Evolutionary conservation across 2,113 vertebrate genomes (phyloP).

Genomic region (Otis tarda): DNA sequence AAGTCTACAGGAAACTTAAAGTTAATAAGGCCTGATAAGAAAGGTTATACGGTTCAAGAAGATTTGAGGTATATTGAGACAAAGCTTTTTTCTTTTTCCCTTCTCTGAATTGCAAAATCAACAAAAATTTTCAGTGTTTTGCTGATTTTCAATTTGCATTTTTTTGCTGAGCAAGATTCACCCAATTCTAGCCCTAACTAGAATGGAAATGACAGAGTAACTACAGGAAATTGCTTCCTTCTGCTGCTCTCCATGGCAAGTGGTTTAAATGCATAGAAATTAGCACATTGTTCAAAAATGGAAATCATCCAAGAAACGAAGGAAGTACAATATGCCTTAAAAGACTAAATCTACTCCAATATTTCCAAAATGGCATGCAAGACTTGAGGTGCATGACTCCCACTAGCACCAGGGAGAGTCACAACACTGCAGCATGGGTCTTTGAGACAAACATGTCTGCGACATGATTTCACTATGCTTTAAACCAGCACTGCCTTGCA

Average conservation of each 20-base stretch:
- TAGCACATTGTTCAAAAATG: not conserved
- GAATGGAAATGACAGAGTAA: conserved; percentile 3
- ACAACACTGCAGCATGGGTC: not conserved
- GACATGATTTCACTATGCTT: not conserved
- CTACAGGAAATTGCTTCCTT: conserved; percentile 33
- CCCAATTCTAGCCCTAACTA: not conserved
- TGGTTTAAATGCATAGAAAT: not conserved
- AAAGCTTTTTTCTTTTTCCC: no score
- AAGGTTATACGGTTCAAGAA: not conserved
- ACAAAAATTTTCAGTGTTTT: not conserved
- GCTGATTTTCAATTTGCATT: not conserved
- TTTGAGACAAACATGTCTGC: not conserved
- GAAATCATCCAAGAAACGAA: not conserved
- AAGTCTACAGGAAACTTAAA: not conserved
- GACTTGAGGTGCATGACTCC: not conserved
- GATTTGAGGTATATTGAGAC: not conserved
- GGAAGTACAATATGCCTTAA: not conserved
- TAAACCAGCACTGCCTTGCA: not conserved
- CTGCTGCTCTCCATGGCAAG: not conserved
- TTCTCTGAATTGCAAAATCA: not conserved
- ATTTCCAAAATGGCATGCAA: not conserved
- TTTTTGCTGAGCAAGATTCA: not conserved
- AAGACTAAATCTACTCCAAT: not conserved
- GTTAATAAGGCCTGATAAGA: not conserved
- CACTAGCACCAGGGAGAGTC: not conserved